phyloP scores from a whole-genome alignment of 2,113 vertebrate species.

The Falcunculus frontatus region DNA sequence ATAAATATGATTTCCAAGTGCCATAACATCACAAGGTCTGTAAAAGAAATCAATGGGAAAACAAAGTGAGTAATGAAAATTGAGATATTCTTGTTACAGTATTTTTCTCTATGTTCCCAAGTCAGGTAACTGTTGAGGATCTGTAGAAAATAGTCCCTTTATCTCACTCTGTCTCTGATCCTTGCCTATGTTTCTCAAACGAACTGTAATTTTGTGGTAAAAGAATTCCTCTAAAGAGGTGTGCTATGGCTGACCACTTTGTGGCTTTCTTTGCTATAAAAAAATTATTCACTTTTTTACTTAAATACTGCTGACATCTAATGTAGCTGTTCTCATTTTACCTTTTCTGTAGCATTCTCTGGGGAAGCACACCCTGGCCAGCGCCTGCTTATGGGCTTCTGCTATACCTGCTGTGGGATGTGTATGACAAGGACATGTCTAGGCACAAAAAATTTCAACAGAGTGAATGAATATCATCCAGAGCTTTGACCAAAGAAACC shows the following conservation, averaged over 20 bases:
- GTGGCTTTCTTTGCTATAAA: neutral
- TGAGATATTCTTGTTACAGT: neutral
- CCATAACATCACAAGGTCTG: neutral
- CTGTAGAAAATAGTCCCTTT: neutral
- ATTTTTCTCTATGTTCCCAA: neutral
- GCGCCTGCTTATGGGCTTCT: fast-evolving
- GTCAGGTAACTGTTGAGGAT: neutral
- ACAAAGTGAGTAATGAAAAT: neutral
- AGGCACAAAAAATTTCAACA: neutral
- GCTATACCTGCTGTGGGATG: fast-evolving
- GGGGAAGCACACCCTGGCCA: fast-evolving
- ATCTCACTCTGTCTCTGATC: neutral
- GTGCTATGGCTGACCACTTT: fast-evolving
- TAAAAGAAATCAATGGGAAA: neutral
- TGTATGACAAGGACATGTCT: neutral
- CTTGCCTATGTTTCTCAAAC: neutral
- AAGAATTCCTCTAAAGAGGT: neutral
- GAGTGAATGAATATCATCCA: neutral
- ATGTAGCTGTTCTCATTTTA: neutral
- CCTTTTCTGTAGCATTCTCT: neutral
- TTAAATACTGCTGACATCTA: neutral
- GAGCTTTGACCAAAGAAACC: neutral
- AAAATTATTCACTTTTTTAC: fast-evolving
- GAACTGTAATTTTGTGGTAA: neutral
- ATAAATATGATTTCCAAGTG: neutral